Percentiles rank a stretch among this genome's conserved stretches.
These are phyloP conservation scores for Sterna hirundo DNA, from an alignment of 2,113 vertebrate genomes.

Conservation along the genomic window DNA sequence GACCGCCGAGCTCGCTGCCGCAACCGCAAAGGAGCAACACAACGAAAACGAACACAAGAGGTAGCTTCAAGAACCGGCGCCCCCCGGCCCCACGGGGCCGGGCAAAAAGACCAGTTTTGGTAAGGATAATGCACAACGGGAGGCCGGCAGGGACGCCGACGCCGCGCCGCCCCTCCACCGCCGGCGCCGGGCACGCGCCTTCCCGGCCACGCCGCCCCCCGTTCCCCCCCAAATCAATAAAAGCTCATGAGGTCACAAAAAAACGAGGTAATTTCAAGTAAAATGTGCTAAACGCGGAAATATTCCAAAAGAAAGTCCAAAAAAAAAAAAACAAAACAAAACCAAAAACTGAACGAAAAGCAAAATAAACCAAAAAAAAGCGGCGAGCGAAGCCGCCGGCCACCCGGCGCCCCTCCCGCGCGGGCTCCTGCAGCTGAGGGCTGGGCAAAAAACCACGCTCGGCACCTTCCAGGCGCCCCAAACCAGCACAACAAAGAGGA, in stretches of 20 bases:
- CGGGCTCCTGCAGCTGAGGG: neutral
- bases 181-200: neutral
- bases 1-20: neutral
- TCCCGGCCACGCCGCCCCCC: neutral
- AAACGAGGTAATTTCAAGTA: slow-evolving; percentile 99
- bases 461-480: neutral
- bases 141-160: neutral
- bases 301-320: slow-evolving; percentile 69
- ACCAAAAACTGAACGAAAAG: neutral
- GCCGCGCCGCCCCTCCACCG: neutral
- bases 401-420: neutral
- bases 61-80: slow-evolving; percentile 90
- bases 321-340: neutral
- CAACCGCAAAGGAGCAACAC: neutral
- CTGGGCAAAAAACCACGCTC: neutral
- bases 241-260: slow-evolving; percentile 95
- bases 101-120: slow-evolving; percentile 86
- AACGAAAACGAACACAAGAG: slow-evolving; percentile 85
- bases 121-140: slow-evolving; percentile 79
- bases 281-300: slow-evolving; percentile 88
- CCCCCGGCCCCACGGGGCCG: slow-evolving; percentile 67
- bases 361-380: neutral
- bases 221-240: slow-evolving; percentile 73
- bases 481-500: neutral
- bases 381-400: neutral